Evolutionary conservation across 2,888 invertebrate species (phyloP), one percentile per base, ranked within the genome.

Genomic region (Ashinkailepas kermadecensis): DNA sequence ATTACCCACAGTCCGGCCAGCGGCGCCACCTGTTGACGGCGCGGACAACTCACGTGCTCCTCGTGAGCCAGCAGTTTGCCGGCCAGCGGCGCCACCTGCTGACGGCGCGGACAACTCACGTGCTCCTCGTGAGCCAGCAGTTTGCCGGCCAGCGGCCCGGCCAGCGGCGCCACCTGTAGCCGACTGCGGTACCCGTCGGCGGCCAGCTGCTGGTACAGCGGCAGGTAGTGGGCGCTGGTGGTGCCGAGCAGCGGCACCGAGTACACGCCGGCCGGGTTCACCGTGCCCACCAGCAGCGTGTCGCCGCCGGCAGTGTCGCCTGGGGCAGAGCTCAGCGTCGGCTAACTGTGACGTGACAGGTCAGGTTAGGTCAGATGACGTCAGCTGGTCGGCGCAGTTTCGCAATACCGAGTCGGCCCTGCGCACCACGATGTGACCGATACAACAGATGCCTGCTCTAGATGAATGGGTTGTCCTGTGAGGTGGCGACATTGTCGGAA

Each of bases 51-150:
- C 54, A 70, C 70, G 82, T 87, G 87, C 87, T 89, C 89, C 84
- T 91, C 91, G 85, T 91, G 90, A 2, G 91, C 83, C 23, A 90
- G 85, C 78, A 91, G 85, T 54, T 81, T 81, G 59, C n/a, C n/a
- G n/a, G n/a, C n/a, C 39, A 39, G 39, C 4, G 39, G 1, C 39
- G 4, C 39, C 39, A 39, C 1, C 39, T 4, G 39, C 4, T 39
- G 39, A 39, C 39, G 39, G 39, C 39, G 4, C 1, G 39, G 39
- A 64, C 67, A 10, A 25, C 70, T 54, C 54, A 70, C 70, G 82
- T 87, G 87, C 87, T 89, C 89, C 84, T 91, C 91, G 85, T 91
- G 90, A 2, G 91, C 83, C 23, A 90, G 85, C 78, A 91, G 85
- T 54, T 81, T 81, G 59, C 82, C 81, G 11, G 81, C 82, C 39